Evolutionary conservation across 2,113 vertebrate genomes (phyloP).

Genomic region (Tautogolabrus adspersus): DNA sequence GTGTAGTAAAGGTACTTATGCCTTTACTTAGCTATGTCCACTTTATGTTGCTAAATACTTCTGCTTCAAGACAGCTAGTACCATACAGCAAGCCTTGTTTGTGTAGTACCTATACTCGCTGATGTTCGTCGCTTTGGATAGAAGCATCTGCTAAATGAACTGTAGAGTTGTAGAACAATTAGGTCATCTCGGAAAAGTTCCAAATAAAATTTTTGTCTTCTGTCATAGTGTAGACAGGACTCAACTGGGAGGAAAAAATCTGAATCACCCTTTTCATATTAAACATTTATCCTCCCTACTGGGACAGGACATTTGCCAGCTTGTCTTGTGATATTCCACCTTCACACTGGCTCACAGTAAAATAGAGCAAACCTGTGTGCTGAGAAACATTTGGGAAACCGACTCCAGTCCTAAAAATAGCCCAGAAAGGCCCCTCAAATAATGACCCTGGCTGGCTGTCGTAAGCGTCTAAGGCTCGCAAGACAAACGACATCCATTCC

Average conservation of each 20-base stretch:
- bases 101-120: too few relatives aligned
- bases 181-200: not conserved
- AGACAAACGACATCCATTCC: slow-evolving; percentile 85
- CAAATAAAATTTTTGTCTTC: not conserved
- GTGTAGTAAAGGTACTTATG: too few relatives aligned
- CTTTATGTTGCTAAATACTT: too few relatives aligned
- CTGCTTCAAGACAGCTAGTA: too few relatives aligned
- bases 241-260: not conserved
- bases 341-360: not conserved
- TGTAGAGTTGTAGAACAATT: not conserved
- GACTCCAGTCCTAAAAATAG: slow-evolving; percentile 60
- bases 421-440: slow-evolving; percentile 64
- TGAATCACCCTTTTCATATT: not conserved
- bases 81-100: too few relatives aligned
- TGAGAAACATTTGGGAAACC: slow-evolving; percentile 42
- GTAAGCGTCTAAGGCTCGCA: slow-evolving; percentile 71
- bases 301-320: not conserved
- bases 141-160: too few relatives aligned
- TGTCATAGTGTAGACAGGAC: too few relatives aligned
- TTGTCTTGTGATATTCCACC: not conserved
- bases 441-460: slow-evolving; percentile 70
- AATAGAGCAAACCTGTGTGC: slow-evolving; percentile 10
- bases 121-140: too few relatives aligned
- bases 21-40: too few relatives aligned
- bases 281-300: not conserved